A percentile compares a stretch with the other conserved stretches of the same genome.
phyloP scores from a whole-genome alignment of 2,888 invertebrate genomes.

The Standfussiana lucernea region DNA sequence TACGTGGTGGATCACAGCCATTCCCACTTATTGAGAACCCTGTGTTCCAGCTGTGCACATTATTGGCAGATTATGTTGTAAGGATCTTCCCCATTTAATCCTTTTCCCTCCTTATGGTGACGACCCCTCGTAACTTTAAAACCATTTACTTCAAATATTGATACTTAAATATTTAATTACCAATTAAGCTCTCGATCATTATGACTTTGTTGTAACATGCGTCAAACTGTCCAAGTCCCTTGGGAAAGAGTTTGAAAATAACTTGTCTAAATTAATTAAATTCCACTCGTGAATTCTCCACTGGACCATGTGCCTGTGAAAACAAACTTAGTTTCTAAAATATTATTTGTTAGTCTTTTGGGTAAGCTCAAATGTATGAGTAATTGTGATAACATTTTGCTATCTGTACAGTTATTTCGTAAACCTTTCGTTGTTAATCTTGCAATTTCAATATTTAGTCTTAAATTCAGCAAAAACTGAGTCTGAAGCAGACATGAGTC shows the following conservation, averaged over 20 bases:
- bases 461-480: not conserved
- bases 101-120: not conserved
- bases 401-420: not conserved
- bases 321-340: conserved; percentile 45
- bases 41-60: not conserved
- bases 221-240: conserved; percentile 57
- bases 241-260: conserved; percentile 50
- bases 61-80: not conserved
- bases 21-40: not conserved
- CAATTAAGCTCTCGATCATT: conserved; percentile 51
- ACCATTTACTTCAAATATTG: not conserved
- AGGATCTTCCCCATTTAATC: not conserved
- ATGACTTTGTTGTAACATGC: conserved; percentile 38
- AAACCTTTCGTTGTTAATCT: too few relatives aligned
- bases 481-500: not conserved
- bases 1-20: not conserved
- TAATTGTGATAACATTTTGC: conserved; percentile 18
- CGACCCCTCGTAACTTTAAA: not conserved
- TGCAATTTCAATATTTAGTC: too few relatives aligned
- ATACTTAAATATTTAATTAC: conserved; percentile 11
- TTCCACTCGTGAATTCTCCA: conserved; percentile 33
- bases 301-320: conserved; percentile 24
- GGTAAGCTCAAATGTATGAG: not conserved
- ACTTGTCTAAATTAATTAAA: conserved; percentile 58
- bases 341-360: conserved; percentile 36